Conservation (phyloP, 2,888 invertebrate genomes). For the Thecophora atra region DNA sequence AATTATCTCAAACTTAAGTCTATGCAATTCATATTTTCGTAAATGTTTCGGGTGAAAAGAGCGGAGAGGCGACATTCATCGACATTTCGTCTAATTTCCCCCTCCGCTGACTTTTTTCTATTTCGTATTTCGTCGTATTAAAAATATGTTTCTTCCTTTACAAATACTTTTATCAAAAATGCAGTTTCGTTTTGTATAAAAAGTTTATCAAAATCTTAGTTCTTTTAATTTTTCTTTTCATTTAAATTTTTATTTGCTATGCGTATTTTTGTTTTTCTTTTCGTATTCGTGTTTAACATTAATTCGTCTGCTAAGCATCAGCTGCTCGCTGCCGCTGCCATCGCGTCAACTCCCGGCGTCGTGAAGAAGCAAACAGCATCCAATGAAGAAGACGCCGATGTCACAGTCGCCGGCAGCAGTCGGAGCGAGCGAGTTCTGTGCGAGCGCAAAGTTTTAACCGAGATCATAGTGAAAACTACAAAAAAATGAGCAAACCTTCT, state of each 20-base stretch:
- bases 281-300: conserved; percentile 47
- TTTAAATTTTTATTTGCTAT: conserved; percentile 38
- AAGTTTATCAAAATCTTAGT: conserved; percentile 44
- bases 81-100: too few species aligned
- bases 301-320: conserved; percentile 30
- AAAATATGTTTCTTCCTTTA: conserved; percentile 22
- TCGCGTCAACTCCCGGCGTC: background rate
- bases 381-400: background rate
- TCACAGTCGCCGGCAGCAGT: too few species aligned
- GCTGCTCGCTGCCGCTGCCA: background rate
- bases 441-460: conserved; percentile 60
- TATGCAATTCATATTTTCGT: too few species aligned
- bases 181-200: conserved; percentile 11
- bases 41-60: too few species aligned
- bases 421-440: conserved; percentile 20
- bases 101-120: too few species aligned
- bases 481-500: conserved; percentile 51
- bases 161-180: conserved; percentile 27
- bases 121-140: conserved; percentile 11
- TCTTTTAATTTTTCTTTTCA: too few species aligned
- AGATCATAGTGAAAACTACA: conserved; percentile 65
- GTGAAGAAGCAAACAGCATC: background rate
- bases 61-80: too few species aligned
- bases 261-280: too few species aligned
- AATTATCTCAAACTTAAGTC: background rate